Evolutionary conservation across 2,113 vertebrate species (phyloP), one percentile per base, ranked within the genome.

Genomic region (Xiphophorus maculatus): DNA sequence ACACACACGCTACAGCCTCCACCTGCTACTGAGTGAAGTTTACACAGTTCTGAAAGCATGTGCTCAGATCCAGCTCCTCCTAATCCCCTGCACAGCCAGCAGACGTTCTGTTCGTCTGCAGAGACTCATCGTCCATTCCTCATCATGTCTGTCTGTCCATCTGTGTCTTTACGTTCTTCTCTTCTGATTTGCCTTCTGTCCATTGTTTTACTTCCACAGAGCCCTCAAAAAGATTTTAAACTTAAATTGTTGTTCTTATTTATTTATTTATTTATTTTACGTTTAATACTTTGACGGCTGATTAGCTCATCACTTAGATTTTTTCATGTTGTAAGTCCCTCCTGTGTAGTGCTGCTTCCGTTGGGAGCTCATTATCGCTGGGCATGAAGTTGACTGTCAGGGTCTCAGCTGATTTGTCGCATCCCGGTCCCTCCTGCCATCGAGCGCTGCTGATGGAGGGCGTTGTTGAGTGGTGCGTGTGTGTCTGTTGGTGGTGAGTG

Each of bases 331-430:
- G 32, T 44, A 10, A 25, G 66, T 85, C 71, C 68, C 60, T 67
- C 73, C 79, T 81, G 28, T 71, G 33, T 83, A 80, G 81, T 80
- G 69, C 33, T 10, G 63, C 73, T 84, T 92, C 92, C 89, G 65
- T 71, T 65, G 88, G 91, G 91, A 90, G 88, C 91, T 94, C 92
- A 93, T 92, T 94, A 92, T 92, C 84, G 74, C 86, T 29, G 90
- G 86, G 84, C 89, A 90, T 89, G 90, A 91, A 91, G 86, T 87
- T 87, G 85, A 90, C 88, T 90, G 76, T 87, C 76, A 85, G 83
- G 76, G 87, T 89, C 90, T 88, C 90, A 58, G 80, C 87, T 91
- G 88, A 91, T 86, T 89, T 87, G 88, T 88, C 88, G 85, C 86
- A 87, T 88, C 87, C 80, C 83, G 73, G 84, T 88, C 74, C 83